Percentiles rank a stretch among this genome's conserved stretches.
phyloP scores from a whole-genome alignment of 23 tunicate species.

The Oikopleura vanhoeffeni region DNA sequence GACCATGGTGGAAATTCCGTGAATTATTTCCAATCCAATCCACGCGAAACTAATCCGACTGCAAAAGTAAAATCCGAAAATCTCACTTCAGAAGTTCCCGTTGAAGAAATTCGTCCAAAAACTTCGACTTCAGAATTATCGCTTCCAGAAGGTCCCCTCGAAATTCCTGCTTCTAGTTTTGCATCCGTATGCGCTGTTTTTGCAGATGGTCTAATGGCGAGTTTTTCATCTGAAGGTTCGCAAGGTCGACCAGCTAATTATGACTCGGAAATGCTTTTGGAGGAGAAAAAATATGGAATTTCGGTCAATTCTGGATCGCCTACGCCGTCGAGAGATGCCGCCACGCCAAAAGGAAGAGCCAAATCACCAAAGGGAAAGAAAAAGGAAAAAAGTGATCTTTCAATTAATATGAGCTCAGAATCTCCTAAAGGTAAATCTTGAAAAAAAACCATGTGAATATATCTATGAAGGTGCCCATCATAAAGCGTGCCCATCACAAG shows the following conservation, averaged over 20 bases:
- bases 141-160: background rate
- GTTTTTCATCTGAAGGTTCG: background rate
- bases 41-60: background rate
- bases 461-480: too few relatives aligned
- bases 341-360: background rate
- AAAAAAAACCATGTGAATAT: too few relatives aligned
- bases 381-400: conserved; percentile 9
- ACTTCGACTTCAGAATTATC: background rate
- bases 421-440: background rate
- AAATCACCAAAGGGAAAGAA: conserved; percentile 11
- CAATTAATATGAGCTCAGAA: background rate
- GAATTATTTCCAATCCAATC: background rate
- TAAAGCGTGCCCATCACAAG: too few relatives aligned
- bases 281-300: background rate
- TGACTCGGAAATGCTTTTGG: background rate
- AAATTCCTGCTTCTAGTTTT: background rate
- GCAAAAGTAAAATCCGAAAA: background rate
- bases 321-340: background rate
- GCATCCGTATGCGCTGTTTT: background rate
- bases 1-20: background rate
- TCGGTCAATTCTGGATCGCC: background rate
- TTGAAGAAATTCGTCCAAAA: background rate
- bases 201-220: background rate
- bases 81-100: background rate
- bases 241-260: background rate